Evolutionary conservation across 1,140 invertebrate genomes (phyloP).

Genomic region (Pararge aegeria): DNA sequence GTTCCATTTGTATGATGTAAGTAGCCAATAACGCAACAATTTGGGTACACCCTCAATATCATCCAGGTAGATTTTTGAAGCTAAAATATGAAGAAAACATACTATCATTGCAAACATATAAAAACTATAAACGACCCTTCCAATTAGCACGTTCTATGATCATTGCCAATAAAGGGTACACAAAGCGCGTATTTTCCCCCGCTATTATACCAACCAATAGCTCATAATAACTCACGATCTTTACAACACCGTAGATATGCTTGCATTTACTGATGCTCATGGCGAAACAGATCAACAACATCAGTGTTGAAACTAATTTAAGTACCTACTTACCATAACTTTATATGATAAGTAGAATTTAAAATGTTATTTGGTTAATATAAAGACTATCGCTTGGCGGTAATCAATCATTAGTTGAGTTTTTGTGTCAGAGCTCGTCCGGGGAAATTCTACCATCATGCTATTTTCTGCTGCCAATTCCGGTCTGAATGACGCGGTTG

Average conservation of each 20-base stretch:
- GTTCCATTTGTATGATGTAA: no score
- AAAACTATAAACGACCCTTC: background rate
- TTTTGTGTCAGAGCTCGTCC: no score
- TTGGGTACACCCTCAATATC: no score
- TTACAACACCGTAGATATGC: conserved; percentile 32
- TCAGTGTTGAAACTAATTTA: conserved; percentile 11
- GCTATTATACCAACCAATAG: conserved; percentile 20
- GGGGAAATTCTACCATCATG: no score
- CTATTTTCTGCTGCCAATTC: no score
- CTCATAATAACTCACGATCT: conserved; percentile 34
- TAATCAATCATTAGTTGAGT: no score
- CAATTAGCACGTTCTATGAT: conserved; percentile 21
- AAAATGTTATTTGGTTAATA: no score
- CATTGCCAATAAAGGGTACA: conserved; percentile 9
- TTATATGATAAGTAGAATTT: no score
- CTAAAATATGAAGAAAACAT: background rate
- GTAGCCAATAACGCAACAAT: no score
- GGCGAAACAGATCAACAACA: conserved; percentile 25
- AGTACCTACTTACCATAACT: background rate
- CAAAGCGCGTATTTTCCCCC: conserved; percentile 13
- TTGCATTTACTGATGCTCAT: conserved; percentile 24
- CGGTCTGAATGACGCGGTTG: no score
- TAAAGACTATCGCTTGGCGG: no score
- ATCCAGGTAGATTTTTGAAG: no score
- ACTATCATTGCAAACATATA: background rate